Conservation (phyloP, 2,113 vertebrate genomes). For the Thalassoma bifasciatum region DNA sequence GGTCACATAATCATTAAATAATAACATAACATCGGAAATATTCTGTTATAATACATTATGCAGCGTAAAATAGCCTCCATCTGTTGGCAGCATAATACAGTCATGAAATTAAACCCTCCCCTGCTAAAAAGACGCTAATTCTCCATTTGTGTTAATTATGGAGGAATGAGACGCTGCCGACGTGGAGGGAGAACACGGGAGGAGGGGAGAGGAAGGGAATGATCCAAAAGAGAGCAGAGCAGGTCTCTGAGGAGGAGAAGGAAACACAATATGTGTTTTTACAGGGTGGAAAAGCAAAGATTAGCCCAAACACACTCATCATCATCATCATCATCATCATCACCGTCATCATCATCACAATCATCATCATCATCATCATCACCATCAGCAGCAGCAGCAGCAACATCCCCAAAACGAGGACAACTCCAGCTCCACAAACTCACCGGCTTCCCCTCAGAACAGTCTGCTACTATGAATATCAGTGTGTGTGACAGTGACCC, state of each 20-base stretch:
- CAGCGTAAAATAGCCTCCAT: conserved; percentile 58
- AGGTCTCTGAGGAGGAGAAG: conserved; percentile 9
- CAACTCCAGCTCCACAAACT: not conserved
- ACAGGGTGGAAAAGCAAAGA: not conserved
- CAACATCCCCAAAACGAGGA: not conserved
- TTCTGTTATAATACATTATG: conserved; percentile 36
- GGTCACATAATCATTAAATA: conserved; percentile 54
- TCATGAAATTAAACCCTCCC: conserved; percentile 60
- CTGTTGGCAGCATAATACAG: conserved; percentile 55
- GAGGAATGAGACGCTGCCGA: conserved; percentile 13
- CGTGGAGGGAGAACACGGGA: not conserved
- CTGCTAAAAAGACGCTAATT: conserved; percentile 61
- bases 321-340: too few species aligned
- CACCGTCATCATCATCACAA: conserved; percentile 20
- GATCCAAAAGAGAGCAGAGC: not conserved
- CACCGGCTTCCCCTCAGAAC: conserved; percentile 7
- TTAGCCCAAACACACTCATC: not conserved
- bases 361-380: conserved; percentile 4
- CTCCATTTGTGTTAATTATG: conserved; percentile 59
- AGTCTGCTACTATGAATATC: conserved; percentile 38
- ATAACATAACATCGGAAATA: conserved; percentile 37
- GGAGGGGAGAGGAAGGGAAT: not conserved
- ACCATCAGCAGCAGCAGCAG: not conserved
- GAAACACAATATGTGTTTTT: conserved; percentile 5
- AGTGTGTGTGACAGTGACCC: conserved; percentile 64